phyloP scores from a whole-genome alignment of 2,888 invertebrate genomes.

The Diabrotica balteata region DNA sequence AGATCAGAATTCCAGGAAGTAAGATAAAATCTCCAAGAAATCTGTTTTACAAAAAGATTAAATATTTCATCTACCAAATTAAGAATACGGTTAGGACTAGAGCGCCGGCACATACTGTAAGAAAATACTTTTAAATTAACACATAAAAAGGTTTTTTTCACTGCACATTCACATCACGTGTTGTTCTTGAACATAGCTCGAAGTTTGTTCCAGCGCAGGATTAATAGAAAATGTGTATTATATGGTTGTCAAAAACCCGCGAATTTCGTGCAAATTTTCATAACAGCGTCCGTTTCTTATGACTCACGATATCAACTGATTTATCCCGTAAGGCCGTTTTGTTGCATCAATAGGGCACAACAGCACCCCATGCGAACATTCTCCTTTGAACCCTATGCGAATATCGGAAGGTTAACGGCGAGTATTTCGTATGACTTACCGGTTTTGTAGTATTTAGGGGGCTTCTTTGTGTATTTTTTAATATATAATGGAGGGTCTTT shows the following conservation, averaged over 20 bases:
- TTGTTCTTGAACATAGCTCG: too few species aligned
- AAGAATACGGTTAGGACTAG: too few species aligned
- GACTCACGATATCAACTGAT: slow-evolving; percentile 55
- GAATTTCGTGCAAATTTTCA: slow-evolving; percentile 5
- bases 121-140: too few species aligned
- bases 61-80: too few species aligned
- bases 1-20: too few species aligned
- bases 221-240: too few species aligned
- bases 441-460: slow-evolving; percentile 52
- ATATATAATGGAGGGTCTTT: slow-evolving; percentile 40
- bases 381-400: slow-evolving; percentile 44
- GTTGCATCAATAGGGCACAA: slow-evolving; percentile 52
- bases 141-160: too few species aligned
- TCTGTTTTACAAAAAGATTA: too few species aligned
- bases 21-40: too few species aligned
- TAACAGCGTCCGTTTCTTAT: slow-evolving; percentile 42
- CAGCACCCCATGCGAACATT: slow-evolving; percentile 52
- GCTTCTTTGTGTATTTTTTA: slow-evolving; percentile 46
- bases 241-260: not conserved
- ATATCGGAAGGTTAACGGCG: slow-evolving; percentile 38
- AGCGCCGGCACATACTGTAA: too few species aligned
- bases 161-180: too few species aligned
- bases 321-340: slow-evolving; percentile 45
- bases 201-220: too few species aligned
- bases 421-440: slow-evolving; percentile 49